These are phyloP conservation scores for Crypturellus undulatus DNA, from an alignment of 2,113 vertebrate genomes.

Conservation along the genomic window DNA sequence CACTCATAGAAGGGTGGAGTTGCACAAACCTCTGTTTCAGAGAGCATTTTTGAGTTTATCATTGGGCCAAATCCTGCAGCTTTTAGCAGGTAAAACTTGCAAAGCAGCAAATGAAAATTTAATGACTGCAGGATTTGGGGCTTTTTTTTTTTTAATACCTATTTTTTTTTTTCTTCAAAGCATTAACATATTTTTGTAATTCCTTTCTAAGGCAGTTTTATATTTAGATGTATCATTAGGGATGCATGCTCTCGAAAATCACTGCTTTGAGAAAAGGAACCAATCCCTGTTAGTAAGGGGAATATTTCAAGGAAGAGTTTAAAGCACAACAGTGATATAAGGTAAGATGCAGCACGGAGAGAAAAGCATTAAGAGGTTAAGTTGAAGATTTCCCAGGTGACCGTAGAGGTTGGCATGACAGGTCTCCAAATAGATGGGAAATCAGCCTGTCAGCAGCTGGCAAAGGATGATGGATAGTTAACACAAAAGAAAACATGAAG, in stretches of 20 bases:
- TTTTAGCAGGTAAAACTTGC: not conserved
- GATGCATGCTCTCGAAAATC: not conserved
- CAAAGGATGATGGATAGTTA: not conserved
- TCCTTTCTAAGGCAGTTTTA: not conserved
- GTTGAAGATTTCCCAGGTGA: not conserved
- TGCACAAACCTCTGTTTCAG: slow-evolving; percentile 7
- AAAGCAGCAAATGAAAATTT: not conserved
- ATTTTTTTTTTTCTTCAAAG: not conserved
- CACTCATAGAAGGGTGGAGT: not conserved
- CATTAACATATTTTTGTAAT: not conserved
- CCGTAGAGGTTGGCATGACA: not conserved
- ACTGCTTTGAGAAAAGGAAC: not conserved
- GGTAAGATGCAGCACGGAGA: not conserved
- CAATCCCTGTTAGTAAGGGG: not conserved
- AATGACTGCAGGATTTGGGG: not conserved
- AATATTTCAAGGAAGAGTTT: not conserved
- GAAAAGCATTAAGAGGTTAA: not conserved
- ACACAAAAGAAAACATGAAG: not conserved
- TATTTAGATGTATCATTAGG: not conserved
- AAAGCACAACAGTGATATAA: not conserved
- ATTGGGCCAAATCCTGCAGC: not conserved
- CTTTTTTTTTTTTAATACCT: not conserved
- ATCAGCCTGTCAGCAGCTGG: not conserved
- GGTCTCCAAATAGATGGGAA: not conserved
- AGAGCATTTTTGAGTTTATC: not conserved